Evolutionary conservation across 2,888 invertebrate genomes (phyloP).

Genomic region (Lypha dubia): DNA sequence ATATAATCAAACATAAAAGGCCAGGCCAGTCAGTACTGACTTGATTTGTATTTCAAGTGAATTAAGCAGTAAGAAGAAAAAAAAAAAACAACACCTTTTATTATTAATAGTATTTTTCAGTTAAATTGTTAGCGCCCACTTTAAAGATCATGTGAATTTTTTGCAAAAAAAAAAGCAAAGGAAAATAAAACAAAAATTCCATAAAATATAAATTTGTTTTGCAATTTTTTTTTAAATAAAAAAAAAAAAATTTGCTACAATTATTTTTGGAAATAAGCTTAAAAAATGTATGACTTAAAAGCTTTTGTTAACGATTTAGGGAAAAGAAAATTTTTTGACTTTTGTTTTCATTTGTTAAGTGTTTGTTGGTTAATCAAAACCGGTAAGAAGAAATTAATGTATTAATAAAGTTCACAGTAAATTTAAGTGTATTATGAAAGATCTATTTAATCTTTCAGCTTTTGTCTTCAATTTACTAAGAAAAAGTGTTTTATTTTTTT

Average conservation of each 20-base stretch:
- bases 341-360: not conserved
- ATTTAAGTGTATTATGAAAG: not conserved
- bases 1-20: constrained; percentile 37
- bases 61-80: too few species aligned
- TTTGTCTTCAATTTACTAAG: not conserved
- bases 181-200: not conserved
- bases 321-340: not conserved
- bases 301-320: not conserved
- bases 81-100: constrained; percentile 25
- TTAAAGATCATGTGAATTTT: constrained; percentile 65
- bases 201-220: constrained; percentile 8
- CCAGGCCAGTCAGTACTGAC: constrained; percentile 9
- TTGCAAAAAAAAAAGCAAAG: not conserved
- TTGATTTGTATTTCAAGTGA: constrained; percentile 26
- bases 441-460: not conserved
- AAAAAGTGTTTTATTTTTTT: not conserved
- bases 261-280: constrained; percentile 40
- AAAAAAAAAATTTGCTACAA: constrained; percentile 49
- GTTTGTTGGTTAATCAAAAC: not conserved
- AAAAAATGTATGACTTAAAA: constrained; percentile 30
- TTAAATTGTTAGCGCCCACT: constrained; percentile 55
- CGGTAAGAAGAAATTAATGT: not conserved
- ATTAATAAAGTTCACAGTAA: not conserved
- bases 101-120: constrained; percentile 3
- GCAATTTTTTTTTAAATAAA: constrained; percentile 30